These are phyloP conservation scores for Sinodicranocentrus sp. DNA, from an alignment of 2,888 invertebrate genomes.

Conservation along the genomic window DNA sequence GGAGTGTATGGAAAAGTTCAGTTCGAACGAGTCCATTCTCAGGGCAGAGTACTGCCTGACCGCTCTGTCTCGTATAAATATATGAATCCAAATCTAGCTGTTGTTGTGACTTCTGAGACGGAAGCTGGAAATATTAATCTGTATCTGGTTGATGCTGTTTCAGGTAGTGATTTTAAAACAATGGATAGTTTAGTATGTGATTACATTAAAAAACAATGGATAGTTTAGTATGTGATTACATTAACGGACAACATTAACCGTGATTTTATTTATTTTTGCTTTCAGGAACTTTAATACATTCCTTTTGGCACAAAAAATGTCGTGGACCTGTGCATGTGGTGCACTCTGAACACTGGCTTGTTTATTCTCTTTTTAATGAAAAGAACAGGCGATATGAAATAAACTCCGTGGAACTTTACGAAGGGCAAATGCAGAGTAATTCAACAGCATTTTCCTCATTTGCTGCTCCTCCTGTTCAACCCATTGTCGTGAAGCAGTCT, in stretches of 20 bases:
- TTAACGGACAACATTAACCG: too few relatives aligned
- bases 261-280: not conserved
- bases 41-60: conserved; percentile 96
- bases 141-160: conserved; percentile 93
- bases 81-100: conserved; percentile 97
- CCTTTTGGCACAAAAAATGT: conserved; percentile 90
- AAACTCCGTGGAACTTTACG: conserved; percentile 95
- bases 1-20: conserved; percentile 84
- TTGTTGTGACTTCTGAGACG: conserved; percentile 87
- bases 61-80: conserved; percentile 99
- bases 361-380: conserved; percentile 96
- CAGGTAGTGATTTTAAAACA: conserved; percentile 82
- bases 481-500: conserved; percentile 89
- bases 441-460: conserved; percentile 93
- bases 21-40: conserved; percentile 91
- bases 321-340: conserved; percentile 91
- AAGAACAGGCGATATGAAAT: conserved; percentile 95
- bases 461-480: conserved; percentile 83
- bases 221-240: not conserved
- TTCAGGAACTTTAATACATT: conserved; percentile 81
- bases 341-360: conserved; percentile 98
- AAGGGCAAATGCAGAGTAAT: conserved; percentile 91
- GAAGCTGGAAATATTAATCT: conserved; percentile 87
- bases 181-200: not conserved
- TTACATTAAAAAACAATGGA: not conserved